Conservation (phyloP, 2,888 invertebrate genomes). For the Tigriopus californicus region DNA sequence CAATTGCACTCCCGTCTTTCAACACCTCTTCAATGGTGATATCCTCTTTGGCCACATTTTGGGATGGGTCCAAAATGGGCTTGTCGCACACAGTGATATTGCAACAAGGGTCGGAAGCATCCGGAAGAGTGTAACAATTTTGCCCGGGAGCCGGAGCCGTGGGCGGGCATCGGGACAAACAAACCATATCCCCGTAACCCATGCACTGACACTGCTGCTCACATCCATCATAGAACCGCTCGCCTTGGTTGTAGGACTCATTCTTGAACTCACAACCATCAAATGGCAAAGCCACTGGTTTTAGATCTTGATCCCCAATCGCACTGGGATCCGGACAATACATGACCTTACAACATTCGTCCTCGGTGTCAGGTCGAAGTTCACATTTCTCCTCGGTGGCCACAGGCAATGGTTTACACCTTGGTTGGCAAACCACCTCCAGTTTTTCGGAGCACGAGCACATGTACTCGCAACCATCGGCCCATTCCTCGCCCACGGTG, state of each 20-base stretch:
- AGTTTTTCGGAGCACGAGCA: slow-evolving; percentile 25
- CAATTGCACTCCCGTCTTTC: too few relatives aligned
- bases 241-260: slow-evolving; percentile 39
- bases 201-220: slow-evolving; percentile 21
- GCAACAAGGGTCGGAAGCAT: slow-evolving; percentile 64
- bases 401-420: neutral
- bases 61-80: slow-evolving; percentile 4
- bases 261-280: slow-evolving; percentile 46
- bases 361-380: slow-evolving; percentile 1
- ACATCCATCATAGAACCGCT: slow-evolving; percentile 24
- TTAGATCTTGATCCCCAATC: neutral
- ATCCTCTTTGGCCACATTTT: slow-evolving; percentile 6
- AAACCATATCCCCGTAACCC: slow-evolving; percentile 19
- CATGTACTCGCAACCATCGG: slow-evolving; percentile 25
- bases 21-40: neutral
- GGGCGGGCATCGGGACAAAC: slow-evolving; percentile 20
- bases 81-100: slow-evolving; percentile 59
- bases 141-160: slow-evolving; percentile 24
- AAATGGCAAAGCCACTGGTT: slow-evolving; percentile 17
- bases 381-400: neutral
- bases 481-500: slow-evolving; percentile 24
- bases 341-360: slow-evolving; percentile 6
- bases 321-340: slow-evolving; percentile 4
- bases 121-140: slow-evolving; percentile 59
- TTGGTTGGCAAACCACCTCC: slow-evolving; percentile 25